These are phyloP conservation scores for Tetramorium alpestre DNA, from an alignment of 1,140 invertebrate species.

Conservation along the genomic window DNA sequence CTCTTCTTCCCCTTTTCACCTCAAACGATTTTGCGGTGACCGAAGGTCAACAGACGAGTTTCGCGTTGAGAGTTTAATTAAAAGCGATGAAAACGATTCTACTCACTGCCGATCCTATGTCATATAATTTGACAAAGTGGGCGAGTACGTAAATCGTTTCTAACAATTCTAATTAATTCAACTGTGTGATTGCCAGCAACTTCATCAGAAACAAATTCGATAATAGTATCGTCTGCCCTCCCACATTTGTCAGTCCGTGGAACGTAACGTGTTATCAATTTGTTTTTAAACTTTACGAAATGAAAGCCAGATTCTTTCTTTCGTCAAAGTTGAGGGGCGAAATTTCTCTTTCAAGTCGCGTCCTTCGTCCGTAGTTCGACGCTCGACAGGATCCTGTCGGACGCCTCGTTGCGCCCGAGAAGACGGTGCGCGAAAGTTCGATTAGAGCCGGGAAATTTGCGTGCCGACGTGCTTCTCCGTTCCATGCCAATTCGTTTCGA, in stretches of 20 bases:
- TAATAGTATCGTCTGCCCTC: not conserved
- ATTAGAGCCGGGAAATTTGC: slow-evolving; percentile 57
- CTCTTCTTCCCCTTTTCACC: not conserved
- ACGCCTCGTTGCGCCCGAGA: slow-evolving; percentile 53
- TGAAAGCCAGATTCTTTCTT: not conserved
- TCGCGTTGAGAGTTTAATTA: slow-evolving; percentile 18
- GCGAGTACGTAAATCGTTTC: not conserved
- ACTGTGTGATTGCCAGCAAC: not conserved
- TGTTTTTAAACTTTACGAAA: slow-evolving; percentile 6
- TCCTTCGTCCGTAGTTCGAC: slow-evolving; percentile 11
- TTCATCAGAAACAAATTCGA: not conserved
- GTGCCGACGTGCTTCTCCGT: slow-evolving; percentile 49
- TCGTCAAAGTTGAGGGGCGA: not conserved
- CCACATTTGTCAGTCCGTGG: not conserved
- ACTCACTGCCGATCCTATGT: not conserved
- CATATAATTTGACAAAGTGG: not conserved
- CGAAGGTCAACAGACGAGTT: slow-evolving; percentile 27
- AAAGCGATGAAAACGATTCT: slow-evolving; percentile 11
- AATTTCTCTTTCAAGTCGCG: slow-evolving; percentile 46
- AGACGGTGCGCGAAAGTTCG: slow-evolving; percentile 58
- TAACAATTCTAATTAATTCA: not conserved
- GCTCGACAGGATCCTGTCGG: slow-evolving; percentile 52
- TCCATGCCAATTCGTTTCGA: slow-evolving; percentile 44
- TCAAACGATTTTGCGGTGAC: slow-evolving; percentile 30
- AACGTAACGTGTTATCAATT: not conserved